phyloP scores from a whole-genome alignment of 2,113 vertebrate genomes.

The Hemicordylus capensis region DNA sequence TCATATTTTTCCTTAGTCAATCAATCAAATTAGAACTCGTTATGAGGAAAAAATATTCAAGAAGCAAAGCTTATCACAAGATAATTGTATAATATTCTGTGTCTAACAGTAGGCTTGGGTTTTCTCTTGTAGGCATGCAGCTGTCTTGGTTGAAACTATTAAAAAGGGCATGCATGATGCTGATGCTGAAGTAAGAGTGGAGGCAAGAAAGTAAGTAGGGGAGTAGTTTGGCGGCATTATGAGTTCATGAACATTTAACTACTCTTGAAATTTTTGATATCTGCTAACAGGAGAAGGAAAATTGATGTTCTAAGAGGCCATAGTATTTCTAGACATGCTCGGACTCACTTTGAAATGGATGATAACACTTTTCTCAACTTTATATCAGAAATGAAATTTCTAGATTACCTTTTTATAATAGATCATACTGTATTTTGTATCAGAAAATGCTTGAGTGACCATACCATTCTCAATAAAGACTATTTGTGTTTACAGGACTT shows the following conservation, averaged over 20 bases:
- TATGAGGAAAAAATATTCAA: too few species aligned
- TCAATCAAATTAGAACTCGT: not conserved
- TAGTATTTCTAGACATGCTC: not conserved
- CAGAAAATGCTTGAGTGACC: not conserved
- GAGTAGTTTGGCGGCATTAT: too few species aligned
- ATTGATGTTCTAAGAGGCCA: not conserved
- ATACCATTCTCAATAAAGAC: not conserved
- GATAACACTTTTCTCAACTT: not conserved
- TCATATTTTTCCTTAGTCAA: not conserved
- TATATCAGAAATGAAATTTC: not conserved
- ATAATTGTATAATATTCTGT: not conserved
- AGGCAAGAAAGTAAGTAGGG: constrained; percentile 97
- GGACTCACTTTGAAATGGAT: not conserved
- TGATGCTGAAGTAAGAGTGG: constrained; percentile 94
- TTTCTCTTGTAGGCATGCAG: constrained; percentile 82
- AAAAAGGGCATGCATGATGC: constrained; percentile 97
- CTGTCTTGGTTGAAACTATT: constrained; percentile 95
- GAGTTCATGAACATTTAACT: constrained; percentile 9
- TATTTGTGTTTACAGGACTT: constrained; percentile 80
- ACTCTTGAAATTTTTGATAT: not conserved
- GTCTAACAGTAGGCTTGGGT: not conserved
- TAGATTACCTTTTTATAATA: not conserved
- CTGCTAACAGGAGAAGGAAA: not conserved
- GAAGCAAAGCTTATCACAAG: not conserved
- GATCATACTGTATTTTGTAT: not conserved